These are phyloP conservation scores for Heliconius hewitsoni DNA, from an alignment of 1,140 invertebrate species.

Conservation along the genomic window DNA sequence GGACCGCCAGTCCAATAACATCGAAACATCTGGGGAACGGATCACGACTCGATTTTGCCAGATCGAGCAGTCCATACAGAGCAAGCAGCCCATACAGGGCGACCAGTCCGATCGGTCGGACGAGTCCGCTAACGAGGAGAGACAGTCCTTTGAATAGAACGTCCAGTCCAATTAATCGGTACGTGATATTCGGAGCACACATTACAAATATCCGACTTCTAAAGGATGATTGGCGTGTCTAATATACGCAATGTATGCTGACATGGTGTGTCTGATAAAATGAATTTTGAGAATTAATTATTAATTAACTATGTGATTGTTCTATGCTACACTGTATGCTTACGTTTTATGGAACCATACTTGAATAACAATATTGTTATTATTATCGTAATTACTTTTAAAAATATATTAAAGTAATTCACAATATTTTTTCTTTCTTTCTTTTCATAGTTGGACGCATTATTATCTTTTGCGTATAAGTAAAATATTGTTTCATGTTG, in stretches of 20 bases:
- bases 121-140: slow-evolving; percentile 69
- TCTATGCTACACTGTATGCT: too few species aligned
- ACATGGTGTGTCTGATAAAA: background rate
- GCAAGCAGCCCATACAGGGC: slow-evolving; percentile 53
- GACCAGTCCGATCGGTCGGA: slow-evolving; percentile 69
- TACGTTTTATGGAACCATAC: too few species aligned
- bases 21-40: slow-evolving; percentile 76
- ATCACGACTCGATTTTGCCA: slow-evolving; percentile 67
- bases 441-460: too few species aligned
- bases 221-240: slow-evolving; percentile 27
- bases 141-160: slow-evolving; percentile 76
- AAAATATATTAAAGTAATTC: too few species aligned
- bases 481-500: too few species aligned
- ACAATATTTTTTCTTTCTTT: too few species aligned
- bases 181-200: slow-evolving; percentile 38
- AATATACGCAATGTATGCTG: background rate
- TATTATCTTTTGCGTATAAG: too few species aligned
- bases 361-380: too few species aligned
- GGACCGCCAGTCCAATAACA: slow-evolving; percentile 77
- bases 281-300: slow-evolving; percentile 4
- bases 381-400: too few species aligned
- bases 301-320: background rate
- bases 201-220: slow-evolving; percentile 11
- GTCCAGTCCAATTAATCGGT: slow-evolving; percentile 79
- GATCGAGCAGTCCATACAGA: slow-evolving; percentile 41